A percentile compares a stretch with the other conserved stretches of the same genome.
Conservation (phyloP, 2,113 vertebrate species). For the Myiagra hebetior region DNA sequence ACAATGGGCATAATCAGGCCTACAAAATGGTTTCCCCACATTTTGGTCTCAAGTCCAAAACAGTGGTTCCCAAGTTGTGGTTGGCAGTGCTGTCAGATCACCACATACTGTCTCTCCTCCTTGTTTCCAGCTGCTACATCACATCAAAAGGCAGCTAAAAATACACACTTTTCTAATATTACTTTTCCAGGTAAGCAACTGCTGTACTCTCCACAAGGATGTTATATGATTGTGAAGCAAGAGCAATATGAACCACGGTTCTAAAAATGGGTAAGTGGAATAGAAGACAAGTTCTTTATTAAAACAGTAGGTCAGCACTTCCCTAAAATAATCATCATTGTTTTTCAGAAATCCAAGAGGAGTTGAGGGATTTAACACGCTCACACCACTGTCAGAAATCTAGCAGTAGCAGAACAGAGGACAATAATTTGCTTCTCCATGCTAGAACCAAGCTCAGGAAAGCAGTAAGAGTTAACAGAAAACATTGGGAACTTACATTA, state of each 20-base stretch:
- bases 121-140: constrained; percentile 66
- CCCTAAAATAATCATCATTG: constrained; percentile 28
- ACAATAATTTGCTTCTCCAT: background rate
- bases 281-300: constrained; percentile 15
- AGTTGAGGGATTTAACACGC: background rate
- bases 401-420: background rate
- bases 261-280: constrained; percentile 39
- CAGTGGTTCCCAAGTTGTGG: background rate
- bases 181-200: constrained; percentile 73
- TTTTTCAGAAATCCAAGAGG: constrained; percentile 27
- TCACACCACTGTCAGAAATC: background rate
- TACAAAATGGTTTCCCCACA: background rate
- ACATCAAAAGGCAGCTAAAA: constrained; percentile 73
- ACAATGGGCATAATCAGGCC: background rate
- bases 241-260: background rate
- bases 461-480: background rate
- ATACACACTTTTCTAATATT: constrained; percentile 71
- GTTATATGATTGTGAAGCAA: constrained; percentile 45
- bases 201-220: constrained; percentile 53
- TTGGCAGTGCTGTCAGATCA: constrained; percentile 29
- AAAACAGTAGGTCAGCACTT: background rate
- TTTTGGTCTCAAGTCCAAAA: background rate
- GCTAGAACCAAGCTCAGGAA: background rate
- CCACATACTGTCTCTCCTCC: constrained; percentile 13
- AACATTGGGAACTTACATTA: background rate